These are phyloP conservation scores for Lasioglossum morio DNA, from an alignment of 2,888 invertebrate genomes.

Conservation along the genomic window DNA sequence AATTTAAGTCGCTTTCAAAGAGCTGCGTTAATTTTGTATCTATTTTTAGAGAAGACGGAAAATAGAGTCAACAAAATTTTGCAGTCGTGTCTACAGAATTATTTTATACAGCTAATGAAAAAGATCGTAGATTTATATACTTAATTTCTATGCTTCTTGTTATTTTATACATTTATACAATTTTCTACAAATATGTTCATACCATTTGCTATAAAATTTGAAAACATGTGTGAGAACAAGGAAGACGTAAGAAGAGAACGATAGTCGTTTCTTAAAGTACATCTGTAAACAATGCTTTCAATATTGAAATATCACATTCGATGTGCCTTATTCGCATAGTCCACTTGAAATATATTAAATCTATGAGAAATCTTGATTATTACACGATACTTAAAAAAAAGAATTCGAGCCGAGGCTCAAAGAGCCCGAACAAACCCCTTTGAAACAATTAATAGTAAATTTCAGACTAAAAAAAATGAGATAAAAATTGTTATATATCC, in stretches of 20 bases:
- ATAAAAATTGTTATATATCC: slow-evolving; percentile 49
- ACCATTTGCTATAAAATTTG: slow-evolving; percentile 41
- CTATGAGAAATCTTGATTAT: slow-evolving; percentile 33
- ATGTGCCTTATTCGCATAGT: slow-evolving; percentile 41
- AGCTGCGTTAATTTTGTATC: slow-evolving; percentile 12
- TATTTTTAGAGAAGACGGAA: slow-evolving; percentile 12
- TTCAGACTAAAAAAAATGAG: slow-evolving; percentile 36
- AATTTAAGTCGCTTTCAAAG: slow-evolving; percentile 15
- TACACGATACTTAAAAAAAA: slow-evolving; percentile 17
- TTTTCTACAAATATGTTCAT: slow-evolving; percentile 62
- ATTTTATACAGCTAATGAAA: slow-evolving; percentile 15
- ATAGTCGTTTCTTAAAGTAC: slow-evolving; percentile 27
- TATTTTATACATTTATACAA: slow-evolving; percentile 71
- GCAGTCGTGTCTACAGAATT: background rate
- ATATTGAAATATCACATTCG: slow-evolving; percentile 52
- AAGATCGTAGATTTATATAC: slow-evolving; percentile 36
- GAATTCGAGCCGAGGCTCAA: background rate
- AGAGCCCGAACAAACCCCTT: slow-evolving; percentile 16
- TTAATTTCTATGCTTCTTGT: slow-evolving; percentile 51
- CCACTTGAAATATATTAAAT: slow-evolving; percentile 20
- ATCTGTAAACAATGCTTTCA: slow-evolving; percentile 20
- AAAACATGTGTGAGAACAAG: slow-evolving; percentile 36
- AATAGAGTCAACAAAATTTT: slow-evolving; percentile 23
- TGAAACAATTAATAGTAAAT: slow-evolving; percentile 33
- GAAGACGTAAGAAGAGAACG: slow-evolving; percentile 49